Evolutionary conservation across 2,113 vertebrate genomes (phyloP).

Genomic region (Sinocyclocheilus anophthalmus): DNA sequence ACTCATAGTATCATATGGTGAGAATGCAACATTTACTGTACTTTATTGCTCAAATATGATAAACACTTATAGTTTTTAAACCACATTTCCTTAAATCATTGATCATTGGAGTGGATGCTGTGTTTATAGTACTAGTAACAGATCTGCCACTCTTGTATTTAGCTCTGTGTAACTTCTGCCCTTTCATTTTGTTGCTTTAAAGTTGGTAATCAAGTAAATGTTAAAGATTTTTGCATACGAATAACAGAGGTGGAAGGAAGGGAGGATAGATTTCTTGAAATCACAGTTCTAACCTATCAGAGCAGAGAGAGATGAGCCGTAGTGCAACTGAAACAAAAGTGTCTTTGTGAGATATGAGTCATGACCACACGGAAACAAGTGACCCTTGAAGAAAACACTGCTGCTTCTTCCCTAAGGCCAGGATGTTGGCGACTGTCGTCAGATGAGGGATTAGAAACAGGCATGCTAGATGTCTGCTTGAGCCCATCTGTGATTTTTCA

Average conservation of each 20-base stretch:
- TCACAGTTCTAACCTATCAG: neutral
- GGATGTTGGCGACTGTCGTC: neutral
- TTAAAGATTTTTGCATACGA: neutral
- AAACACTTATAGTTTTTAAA: neutral
- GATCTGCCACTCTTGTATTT: neutral
- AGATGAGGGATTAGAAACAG: neutral
- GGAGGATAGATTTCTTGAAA: neutral
- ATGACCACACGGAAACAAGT: slow-evolving; percentile 15
- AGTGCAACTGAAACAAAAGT: slow-evolving; percentile 13
- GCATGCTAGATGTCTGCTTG: slow-evolving; percentile 5
- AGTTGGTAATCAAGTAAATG: neutral
- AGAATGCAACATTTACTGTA: neutral
- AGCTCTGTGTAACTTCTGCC: neutral
- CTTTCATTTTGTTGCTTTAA: neutral
- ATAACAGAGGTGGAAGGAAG: neutral
- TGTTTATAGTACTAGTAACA: neutral
- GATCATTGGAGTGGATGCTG: neutral
- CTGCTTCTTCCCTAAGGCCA: neutral
- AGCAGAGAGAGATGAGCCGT: slow-evolving; percentile 16
- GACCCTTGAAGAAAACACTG: slow-evolving; percentile 16
- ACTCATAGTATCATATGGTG: neutral
- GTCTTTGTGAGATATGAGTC: slow-evolving; percentile 7
- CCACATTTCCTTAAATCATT: neutral
- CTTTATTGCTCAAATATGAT: neutral
- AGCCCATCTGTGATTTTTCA: neutral